Percentiles rank a stretch among this genome's conserved stretches.
Evolutionary conservation across 1,140 invertebrate species (phyloP).

Genomic region (Bilobella aurantiaca): DNA sequence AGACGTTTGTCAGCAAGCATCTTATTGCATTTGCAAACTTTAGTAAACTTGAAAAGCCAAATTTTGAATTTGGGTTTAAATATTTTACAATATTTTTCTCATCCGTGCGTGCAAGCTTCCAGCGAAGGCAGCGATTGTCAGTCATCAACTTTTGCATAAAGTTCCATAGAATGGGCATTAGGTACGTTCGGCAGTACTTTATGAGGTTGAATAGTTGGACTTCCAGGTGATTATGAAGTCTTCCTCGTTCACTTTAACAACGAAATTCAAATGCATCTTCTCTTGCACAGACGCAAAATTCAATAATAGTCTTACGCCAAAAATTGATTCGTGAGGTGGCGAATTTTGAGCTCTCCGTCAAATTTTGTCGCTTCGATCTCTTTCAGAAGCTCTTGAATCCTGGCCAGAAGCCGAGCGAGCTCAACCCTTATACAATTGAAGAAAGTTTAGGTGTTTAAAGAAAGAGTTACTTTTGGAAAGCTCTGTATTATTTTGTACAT

Average conservation of each 20-base stretch:
- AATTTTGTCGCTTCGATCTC: slow-evolving; percentile 20
- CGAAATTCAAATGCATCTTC: neutral
- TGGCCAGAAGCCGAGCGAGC: slow-evolving; percentile 17
- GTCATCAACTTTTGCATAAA: slow-evolving; percentile 16
- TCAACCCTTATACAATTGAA: slow-evolving; percentile 4
- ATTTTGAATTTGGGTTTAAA: neutral
- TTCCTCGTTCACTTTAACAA: slow-evolving; percentile 19
- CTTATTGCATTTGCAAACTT: neutral
- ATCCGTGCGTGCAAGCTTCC: slow-evolving; percentile 19
- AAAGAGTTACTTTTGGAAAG: neutral
- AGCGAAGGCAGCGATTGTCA: slow-evolving; percentile 20
- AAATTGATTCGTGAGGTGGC: slow-evolving; percentile 28
- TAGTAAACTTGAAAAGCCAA: slow-evolving; percentile 3
- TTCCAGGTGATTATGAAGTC: slow-evolving; percentile 25
- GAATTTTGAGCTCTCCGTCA: slow-evolving; percentile 25
- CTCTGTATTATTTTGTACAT: slow-evolving; percentile 14
- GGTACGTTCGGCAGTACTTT: slow-evolving; percentile 12
- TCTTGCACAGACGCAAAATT: too few species aligned
- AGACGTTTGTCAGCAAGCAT: slow-evolving; percentile 12
- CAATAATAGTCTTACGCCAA: slow-evolving; percentile 15
- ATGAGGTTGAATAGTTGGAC: slow-evolving; percentile 21
- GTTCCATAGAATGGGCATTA: slow-evolving; percentile 26
- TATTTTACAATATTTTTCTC: slow-evolving; percentile 14
- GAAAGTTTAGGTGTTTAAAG: neutral
- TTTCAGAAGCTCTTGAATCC: slow-evolving; percentile 12